Evolutionary conservation across 2,888 invertebrate species (phyloP), one percentile per base, ranked within the genome.

Genomic region (Caradrina kadenii): DNA sequence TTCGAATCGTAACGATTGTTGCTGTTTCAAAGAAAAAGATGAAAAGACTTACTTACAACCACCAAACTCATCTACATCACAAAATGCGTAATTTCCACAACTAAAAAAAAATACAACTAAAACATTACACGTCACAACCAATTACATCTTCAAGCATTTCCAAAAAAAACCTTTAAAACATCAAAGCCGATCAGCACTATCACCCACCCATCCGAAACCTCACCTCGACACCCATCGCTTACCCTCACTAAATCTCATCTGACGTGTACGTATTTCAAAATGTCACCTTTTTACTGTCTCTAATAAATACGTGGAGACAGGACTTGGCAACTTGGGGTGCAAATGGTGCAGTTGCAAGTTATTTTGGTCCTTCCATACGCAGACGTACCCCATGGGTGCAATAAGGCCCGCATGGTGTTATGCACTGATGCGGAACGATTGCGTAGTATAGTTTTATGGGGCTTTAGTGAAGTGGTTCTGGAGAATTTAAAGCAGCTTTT

Each of bases 391-490:
- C 87, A 56, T 15, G 88, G 79, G 89, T 72, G 81, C 78, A 76
- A 81, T 87, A 80, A 82, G 62, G 67, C 76, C 82, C 76, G 76
- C 68, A 69, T 76, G 80, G 66, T 55, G 64, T 49, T 49, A 10
- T 56, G 55, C 63, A 53, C 53, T 74, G 80, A 76, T 74, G 76
- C 69, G 75, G 55, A 71, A 81, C 73, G 74, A 81, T 85, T 85
- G 81, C 79, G 76, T 81, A 84, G 82, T 84, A 74, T 79, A 73
- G 80, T 70, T 85, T 87, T 86, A 86, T 80, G 81, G 80, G 67
- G 58, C 66, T 86, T 80, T 81, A 39, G 63, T 73, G 76, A 83
- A 80, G 50, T 63, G 39, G 0, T n/a, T 39, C 61, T 54, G 39
- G 21, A 11, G 49, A 73, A 45, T 42, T 52, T 73, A 39, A 53